Conservation (phyloP, 2,113 vertebrate genomes). For the Centropus unirufus region DNA sequence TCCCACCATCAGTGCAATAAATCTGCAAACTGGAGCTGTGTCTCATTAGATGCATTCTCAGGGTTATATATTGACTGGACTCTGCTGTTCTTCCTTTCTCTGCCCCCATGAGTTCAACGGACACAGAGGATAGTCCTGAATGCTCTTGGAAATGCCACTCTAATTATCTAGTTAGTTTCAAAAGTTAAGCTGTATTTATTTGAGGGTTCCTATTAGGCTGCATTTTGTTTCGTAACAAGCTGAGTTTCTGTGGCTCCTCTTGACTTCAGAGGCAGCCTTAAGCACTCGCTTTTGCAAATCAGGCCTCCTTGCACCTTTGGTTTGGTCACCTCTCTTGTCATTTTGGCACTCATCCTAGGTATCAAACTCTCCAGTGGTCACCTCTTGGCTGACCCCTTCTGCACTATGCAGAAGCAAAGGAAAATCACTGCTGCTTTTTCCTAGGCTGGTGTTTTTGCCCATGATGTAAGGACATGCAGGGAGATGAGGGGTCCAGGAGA, state of each 20-base stretch:
- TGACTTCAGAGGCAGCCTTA: not conserved
- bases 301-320: not conserved
- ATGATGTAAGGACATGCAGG: not conserved
- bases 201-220: not conserved
- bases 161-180: not conserved
- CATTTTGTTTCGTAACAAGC: not conserved
- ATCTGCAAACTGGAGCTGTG: not conserved
- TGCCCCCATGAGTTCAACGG: not conserved
- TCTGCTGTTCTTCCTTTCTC: constrained; percentile 8
- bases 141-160: not conserved
- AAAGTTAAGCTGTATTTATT: not conserved
- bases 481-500: not conserved
- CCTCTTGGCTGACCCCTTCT: not conserved
- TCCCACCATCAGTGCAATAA: not conserved
- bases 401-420: not conserved
- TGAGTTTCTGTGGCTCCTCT: not conserved
- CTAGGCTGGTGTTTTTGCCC: not conserved
- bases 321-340: not conserved
- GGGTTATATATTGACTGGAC: not conserved
- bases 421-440: constrained; percentile 2
- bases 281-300: not conserved
- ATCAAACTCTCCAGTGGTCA: not conserved
- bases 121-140: not conserved
- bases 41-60: not conserved
- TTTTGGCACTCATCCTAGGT: not conserved